These are phyloP conservation scores for Gymnoscelis rufifasciata DNA, from an alignment of 2,888 invertebrate species.

Conservation along the genomic window DNA sequence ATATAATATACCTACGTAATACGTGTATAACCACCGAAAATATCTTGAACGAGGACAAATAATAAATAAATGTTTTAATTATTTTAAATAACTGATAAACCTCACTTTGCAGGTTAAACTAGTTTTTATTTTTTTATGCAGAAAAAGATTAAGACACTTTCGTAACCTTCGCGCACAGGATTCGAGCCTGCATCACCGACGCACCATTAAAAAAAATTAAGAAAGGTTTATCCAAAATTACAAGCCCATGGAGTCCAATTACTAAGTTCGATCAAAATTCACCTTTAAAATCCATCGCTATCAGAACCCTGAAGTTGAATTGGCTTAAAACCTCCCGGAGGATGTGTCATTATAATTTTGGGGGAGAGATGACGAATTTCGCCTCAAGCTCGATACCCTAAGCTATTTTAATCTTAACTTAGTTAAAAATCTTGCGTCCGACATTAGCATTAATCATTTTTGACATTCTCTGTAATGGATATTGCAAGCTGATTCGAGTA, in stretches of 20 bases:
- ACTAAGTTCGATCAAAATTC: conserved; percentile 27
- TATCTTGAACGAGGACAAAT: no score
- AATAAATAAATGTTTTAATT: no score
- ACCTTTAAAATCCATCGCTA: conserved; percentile 48
- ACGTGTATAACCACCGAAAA: no score
- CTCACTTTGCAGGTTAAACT: no score
- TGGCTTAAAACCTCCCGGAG: conserved; percentile 73
- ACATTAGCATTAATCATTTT: conserved; percentile 76
- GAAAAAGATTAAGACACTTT: no score
- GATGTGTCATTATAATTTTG: conserved; percentile 77
- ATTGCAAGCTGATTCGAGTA: conserved; percentile 30
- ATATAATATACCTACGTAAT: no score
- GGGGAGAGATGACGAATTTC: conserved; percentile 74
- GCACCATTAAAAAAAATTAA: not conserved
- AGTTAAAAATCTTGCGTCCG: conserved; percentile 78
- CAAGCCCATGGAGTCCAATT: conserved; percentile 17
- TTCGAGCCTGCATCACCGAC: no score
- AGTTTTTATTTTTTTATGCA: no score
- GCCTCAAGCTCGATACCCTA: conserved; percentile 67
- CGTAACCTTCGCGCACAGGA: no score
- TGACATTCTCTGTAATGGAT: conserved; percentile 74
- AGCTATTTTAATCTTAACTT: conserved; percentile 79
- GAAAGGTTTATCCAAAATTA: not conserved
- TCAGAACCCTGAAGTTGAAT: conserved; percentile 64
- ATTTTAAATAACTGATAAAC: no score